These are phyloP conservation scores for Subacronicta megacephala DNA, from an alignment of 2,888 invertebrate genomes.

Conservation along the genomic window DNA sequence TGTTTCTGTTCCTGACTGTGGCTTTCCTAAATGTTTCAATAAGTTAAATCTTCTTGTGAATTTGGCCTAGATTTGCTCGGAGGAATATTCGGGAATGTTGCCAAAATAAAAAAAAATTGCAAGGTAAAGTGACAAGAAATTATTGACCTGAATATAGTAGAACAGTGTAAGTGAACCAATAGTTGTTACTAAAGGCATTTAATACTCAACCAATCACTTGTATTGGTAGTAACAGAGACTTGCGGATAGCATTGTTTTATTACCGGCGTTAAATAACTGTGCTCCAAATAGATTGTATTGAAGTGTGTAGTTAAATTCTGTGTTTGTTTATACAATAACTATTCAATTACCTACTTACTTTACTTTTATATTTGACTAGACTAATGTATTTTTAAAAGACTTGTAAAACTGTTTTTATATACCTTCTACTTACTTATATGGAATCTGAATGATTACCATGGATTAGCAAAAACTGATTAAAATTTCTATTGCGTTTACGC, in stretches of 20 bases:
- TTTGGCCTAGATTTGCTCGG: constrained; percentile 23
- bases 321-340: not conserved
- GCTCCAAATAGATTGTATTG: constrained; percentile 20
- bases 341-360: too few species aligned
- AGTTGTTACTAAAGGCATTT: constrained; percentile 23
- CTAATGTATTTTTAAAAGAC: too few species aligned
- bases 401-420: too few species aligned
- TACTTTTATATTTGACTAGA: too few species aligned
- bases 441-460: too few species aligned
- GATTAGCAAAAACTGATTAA: too few species aligned
- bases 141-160: constrained; percentile 20
- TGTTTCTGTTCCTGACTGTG: constrained; percentile 41
- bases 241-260: constrained; percentile 33
- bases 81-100: constrained; percentile 44
- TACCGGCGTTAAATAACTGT: constrained; percentile 31
- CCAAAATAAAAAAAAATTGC: constrained; percentile 44
- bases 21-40: constrained; percentile 41
- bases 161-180: constrained; percentile 10
- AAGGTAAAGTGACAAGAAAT: constrained; percentile 40
- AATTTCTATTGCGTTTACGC: too few species aligned
- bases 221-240: constrained; percentile 24
- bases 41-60: constrained; percentile 32
- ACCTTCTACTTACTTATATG: too few species aligned
- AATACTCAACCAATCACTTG: constrained; percentile 39
- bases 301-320: constrained; percentile 11